Evolutionary conservation across 2,797 vertebrate species (phyloP).

Genomic region (Arctocebus calabarensis): DNA sequence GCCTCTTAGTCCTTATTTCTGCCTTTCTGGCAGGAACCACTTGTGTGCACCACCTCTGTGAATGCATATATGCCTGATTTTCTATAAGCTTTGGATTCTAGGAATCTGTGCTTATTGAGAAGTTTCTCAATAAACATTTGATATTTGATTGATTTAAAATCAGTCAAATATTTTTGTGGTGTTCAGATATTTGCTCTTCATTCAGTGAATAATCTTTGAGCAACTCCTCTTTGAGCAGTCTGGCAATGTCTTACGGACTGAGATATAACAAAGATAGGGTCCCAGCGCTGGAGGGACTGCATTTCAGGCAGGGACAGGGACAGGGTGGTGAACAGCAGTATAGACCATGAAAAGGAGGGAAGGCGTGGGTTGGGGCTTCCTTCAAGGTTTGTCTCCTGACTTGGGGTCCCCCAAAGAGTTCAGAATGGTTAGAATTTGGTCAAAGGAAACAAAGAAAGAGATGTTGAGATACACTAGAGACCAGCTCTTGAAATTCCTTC

Average conservation of each 20-base stretch:
- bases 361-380: not conserved
- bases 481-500: not conserved
- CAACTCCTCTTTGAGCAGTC: not conserved
- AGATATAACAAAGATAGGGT: not conserved
- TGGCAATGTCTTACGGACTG: not conserved
- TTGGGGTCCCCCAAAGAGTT: not conserved
- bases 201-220: not conserved
- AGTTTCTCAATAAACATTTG: not conserved
- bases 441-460: not conserved
- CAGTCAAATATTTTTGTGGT: not conserved
- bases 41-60: not conserved
- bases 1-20: not conserved
- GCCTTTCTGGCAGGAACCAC: not conserved
- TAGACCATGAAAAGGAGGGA: not conserved
- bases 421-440: not conserved
- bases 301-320: not conserved
- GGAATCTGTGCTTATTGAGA: not conserved
- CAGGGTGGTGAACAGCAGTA: not conserved
- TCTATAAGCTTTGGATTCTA: not conserved
- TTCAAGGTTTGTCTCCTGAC: not conserved
- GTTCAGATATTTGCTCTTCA: slow-evolving; percentile 43
- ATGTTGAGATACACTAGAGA: not conserved
- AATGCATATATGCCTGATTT: not conserved
- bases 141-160: slow-evolving; percentile 16
- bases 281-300: too few species aligned